Evolutionary conservation across 2,113 vertebrate genomes (phyloP).

Genomic region (Meleagris gallopavo): DNA sequence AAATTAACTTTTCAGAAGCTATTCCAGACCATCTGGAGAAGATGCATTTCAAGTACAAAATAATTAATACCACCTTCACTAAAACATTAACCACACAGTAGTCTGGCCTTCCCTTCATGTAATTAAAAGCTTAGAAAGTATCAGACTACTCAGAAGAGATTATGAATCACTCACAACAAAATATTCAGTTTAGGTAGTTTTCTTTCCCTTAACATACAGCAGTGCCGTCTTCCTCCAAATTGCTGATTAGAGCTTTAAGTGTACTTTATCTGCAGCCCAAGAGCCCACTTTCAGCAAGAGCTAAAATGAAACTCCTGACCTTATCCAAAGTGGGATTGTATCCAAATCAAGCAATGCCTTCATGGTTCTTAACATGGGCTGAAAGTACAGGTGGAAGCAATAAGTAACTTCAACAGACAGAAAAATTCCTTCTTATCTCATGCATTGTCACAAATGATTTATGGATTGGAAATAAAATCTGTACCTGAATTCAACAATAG

Average conservation of each 20-base stretch:
- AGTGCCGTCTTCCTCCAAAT: neutral
- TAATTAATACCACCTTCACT: constrained; percentile 63
- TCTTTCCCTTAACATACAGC: neutral
- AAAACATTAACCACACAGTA: constrained; percentile 29
- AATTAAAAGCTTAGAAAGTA: constrained; percentile 39
- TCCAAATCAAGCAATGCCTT: neutral
- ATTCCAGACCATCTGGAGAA: constrained; percentile 68
- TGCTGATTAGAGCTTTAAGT: neutral
- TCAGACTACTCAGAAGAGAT: neutral
- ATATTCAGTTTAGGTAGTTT: rapidly evolving
- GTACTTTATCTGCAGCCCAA: neutral
- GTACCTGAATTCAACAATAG: neutral
- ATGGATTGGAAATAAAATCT: constrained; percentile 2
- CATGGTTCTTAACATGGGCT: neutral
- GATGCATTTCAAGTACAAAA: constrained; percentile 21
- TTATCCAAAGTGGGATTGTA: neutral
- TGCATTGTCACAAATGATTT: neutral
- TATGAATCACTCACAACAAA: neutral
- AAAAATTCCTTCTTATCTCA: neutral
- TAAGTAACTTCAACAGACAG: constrained; percentile 9
- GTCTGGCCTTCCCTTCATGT: neutral
- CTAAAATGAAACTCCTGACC: neutral
- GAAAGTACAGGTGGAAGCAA: constrained; percentile 33
- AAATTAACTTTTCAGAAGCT: constrained; percentile 67
- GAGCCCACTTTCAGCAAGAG: neutral